These are phyloP conservation scores for Ramazzottius varieornatus DNA, from an alignment of 2,888 invertebrate species.

Conservation along the genomic window DNA sequence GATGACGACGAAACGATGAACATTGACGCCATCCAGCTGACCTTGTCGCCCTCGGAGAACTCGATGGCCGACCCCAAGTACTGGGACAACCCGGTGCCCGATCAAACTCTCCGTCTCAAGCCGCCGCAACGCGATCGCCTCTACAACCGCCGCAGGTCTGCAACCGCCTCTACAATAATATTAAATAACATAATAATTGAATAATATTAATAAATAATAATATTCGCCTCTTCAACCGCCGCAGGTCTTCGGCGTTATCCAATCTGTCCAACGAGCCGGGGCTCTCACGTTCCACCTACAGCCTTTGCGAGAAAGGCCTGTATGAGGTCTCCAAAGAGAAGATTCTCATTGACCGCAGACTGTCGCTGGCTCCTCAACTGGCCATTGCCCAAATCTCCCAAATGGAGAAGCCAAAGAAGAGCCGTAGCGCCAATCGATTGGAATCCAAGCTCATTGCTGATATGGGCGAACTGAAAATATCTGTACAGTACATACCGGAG, in stretches of 20 bases:
- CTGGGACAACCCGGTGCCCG: not conserved
- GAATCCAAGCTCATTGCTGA: conserved; percentile 10
- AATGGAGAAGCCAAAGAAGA: not conserved
- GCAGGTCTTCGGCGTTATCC: not conserved
- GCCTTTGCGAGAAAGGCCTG: not conserved
- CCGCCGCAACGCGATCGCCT: not conserved
- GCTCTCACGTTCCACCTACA: not conserved
- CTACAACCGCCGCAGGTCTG: not conserved
- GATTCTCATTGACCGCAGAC: not conserved
- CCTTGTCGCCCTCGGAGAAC: not conserved
- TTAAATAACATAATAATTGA: too few relatives aligned
- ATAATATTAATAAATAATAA: too few relatives aligned
- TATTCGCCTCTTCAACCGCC: too few relatives aligned
- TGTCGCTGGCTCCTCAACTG: not conserved
- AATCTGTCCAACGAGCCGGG: not conserved
- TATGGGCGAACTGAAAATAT: conserved; percentile 18
- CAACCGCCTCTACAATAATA: too few relatives aligned
- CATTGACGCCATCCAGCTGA: not conserved
- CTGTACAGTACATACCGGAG: conserved; percentile 16
- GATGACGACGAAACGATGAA: not conserved
- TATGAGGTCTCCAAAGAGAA: not conserved
- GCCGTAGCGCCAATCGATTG: not conserved
- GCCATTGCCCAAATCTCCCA: not conserved
- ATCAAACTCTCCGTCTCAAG: not conserved
- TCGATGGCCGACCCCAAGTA: not conserved